Evolutionary conservation across 2,888 invertebrate genomes (phyloP).

Genomic region (Amiota communis): DNA sequence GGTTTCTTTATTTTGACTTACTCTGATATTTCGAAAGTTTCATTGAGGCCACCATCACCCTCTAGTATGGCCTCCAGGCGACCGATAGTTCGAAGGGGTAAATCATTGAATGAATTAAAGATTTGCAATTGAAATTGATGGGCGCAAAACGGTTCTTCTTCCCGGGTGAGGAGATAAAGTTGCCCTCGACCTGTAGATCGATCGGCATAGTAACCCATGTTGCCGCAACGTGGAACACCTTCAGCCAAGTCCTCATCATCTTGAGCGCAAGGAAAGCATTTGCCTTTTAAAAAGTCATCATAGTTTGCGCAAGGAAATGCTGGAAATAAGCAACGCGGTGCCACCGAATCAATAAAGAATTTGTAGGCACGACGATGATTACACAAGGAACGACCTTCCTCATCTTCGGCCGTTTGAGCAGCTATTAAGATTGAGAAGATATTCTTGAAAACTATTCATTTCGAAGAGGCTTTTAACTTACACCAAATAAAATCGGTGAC

Average conservation of each 20-base stretch:
- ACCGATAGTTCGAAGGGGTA: slow-evolving; percentile 79
- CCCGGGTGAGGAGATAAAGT: slow-evolving; percentile 90
- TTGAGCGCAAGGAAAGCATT: slow-evolving; percentile 81
- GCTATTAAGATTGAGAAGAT: slow-evolving; percentile 43
- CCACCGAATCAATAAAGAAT: slow-evolving; percentile 95
- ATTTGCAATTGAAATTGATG: slow-evolving; percentile 91
- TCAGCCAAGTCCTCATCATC: slow-evolving; percentile 67
- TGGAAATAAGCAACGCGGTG: slow-evolving; percentile 91
- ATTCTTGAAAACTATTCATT: slow-evolving; percentile 39
- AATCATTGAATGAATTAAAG: slow-evolving; percentile 81
- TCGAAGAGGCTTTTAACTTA: slow-evolving; percentile 73
- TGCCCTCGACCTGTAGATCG: slow-evolving; percentile 87
- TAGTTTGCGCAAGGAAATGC: slow-evolving; percentile 91
- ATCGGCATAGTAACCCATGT: slow-evolving; percentile 96
- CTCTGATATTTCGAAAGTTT: slow-evolving; percentile 91
- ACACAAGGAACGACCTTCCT: slow-evolving; percentile 91
- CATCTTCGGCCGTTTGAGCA: slow-evolving; percentile 81
- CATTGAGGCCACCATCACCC: slow-evolving; percentile 87
- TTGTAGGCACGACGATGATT: slow-evolving; percentile 95
- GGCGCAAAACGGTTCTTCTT: slow-evolving; percentile 94
- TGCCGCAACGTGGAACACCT: slow-evolving; percentile 81
- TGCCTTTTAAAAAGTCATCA: slow-evolving; percentile 86
- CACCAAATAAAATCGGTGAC: slow-evolving; percentile 92
- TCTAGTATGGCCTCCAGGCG: slow-evolving; percentile 85
- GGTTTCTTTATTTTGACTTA: slow-evolving; percentile 70